phyloP scores from a whole-genome alignment of 2,888 invertebrate species.

The Macaria notata region DNA sequence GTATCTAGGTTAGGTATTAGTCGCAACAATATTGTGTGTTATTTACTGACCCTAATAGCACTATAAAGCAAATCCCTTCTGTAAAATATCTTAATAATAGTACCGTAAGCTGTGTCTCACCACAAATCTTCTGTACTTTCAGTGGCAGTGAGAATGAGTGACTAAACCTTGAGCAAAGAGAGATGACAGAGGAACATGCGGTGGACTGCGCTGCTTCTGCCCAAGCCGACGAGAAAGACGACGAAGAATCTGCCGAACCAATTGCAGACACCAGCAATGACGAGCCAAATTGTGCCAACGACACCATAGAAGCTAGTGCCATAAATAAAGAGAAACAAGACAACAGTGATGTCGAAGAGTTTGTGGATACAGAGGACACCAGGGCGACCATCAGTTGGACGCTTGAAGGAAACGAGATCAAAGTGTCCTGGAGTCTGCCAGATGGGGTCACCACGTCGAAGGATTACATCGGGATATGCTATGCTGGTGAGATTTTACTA shows the following conservation, averaged over 20 bases:
- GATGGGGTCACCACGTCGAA: slow-evolving; percentile 57
- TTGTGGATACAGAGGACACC: slow-evolving; percentile 29
- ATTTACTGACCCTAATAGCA: no score
- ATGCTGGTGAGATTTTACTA: slow-evolving; percentile 67
- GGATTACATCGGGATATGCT: slow-evolving; percentile 82
- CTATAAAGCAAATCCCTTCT: no score
- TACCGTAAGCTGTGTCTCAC: no score
- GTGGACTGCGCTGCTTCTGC: slow-evolving; percentile 51
- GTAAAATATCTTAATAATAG: no score
- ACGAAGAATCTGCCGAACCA: slow-evolving; percentile 38
- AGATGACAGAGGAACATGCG: slow-evolving; percentile 74
- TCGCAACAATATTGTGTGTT: no score
- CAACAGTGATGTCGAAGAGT: slow-evolving; percentile 23
- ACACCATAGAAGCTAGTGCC: slow-evolving; percentile 52
- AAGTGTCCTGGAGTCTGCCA: slow-evolving; percentile 73
- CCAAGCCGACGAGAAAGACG: slow-evolving; percentile 42
- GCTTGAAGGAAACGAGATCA: slow-evolving; percentile 63
- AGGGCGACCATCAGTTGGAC: slow-evolving; percentile 59
- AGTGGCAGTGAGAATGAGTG: slow-evolving; percentile 36
- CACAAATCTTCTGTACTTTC: slow-evolving; percentile 2
- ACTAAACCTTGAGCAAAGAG: slow-evolving; percentile 45
- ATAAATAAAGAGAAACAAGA: slow-evolving; percentile 42
- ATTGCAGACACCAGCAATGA: slow-evolving; percentile 13
- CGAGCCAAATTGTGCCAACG: slow-evolving; percentile 58
- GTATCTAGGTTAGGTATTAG: no score